Conservation (phyloP, 2,888 invertebrate genomes). For the Chalcis sispes region DNA sequence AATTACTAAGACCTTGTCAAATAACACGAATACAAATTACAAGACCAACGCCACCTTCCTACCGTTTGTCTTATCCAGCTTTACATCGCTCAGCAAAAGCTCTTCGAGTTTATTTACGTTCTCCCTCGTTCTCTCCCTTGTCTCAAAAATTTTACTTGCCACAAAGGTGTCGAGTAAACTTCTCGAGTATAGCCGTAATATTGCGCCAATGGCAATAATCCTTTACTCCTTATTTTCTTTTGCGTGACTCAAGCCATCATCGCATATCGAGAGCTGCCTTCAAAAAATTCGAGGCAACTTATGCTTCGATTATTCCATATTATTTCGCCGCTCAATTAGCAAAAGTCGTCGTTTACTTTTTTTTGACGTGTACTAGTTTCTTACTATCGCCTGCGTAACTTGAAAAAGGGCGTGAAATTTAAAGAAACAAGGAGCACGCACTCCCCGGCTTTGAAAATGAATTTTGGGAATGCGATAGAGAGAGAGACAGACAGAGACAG, state of each 20-base stretch:
- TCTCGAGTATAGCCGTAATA: not conserved
- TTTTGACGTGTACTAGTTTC: no score
- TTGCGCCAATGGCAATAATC: slow-evolving; percentile 9
- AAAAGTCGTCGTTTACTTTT: no score
- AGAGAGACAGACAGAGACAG: not conserved
- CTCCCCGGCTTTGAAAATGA: slow-evolving; percentile 9
- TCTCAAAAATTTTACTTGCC: no score
- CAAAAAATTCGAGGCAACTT: no score
- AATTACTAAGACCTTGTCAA: no score
- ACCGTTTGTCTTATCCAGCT: not conserved
- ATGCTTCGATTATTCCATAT: no score
- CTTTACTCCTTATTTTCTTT: no score
- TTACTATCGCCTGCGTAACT: no score
- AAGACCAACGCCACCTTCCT: not conserved
- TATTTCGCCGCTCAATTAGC: no score
- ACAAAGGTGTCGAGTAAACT: slow-evolving; percentile 9
- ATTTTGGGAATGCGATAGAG: not conserved
- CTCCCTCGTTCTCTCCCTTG: not conserved
- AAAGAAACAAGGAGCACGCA: not conserved
- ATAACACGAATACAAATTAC: not conserved
- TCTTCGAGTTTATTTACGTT: not conserved
- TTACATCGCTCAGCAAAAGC: not conserved
- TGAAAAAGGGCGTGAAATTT: slow-evolving; percentile 21
- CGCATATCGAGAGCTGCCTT: no score
- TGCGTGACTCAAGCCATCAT: no score